Conservation (phyloP, 1,140 invertebrate species). For the Macrostomum lignano region DNA sequence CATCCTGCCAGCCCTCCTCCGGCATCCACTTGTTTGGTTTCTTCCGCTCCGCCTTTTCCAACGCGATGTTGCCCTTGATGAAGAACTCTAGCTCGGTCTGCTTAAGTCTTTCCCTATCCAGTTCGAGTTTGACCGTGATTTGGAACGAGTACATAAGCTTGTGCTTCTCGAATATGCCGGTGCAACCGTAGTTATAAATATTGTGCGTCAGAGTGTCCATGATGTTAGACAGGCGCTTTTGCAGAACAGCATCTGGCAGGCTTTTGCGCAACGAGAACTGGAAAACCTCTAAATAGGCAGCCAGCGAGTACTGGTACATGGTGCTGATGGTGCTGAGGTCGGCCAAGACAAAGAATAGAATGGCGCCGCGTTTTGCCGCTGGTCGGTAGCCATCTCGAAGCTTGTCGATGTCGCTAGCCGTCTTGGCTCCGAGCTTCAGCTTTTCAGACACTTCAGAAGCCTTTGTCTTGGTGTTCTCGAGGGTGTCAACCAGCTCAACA, state of each 20-base stretch:
- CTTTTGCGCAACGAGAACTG: constrained; percentile 45
- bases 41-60: constrained; percentile 39
- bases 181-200: constrained; percentile 60
- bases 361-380: constrained; percentile 48
- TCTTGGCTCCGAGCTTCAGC: constrained; percentile 37
- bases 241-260: constrained; percentile 40
- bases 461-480: constrained; percentile 61
- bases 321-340: constrained; percentile 53
- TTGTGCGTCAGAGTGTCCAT: constrained; percentile 51
- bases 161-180: constrained; percentile 62
- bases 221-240: constrained; percentile 44
- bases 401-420: constrained; percentile 45
- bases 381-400: constrained; percentile 48
- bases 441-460: constrained; percentile 40
- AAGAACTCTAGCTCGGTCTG: constrained; percentile 58
- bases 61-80: constrained; percentile 46
- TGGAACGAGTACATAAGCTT: constrained; percentile 63
- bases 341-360: constrained; percentile 55
- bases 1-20: constrained; percentile 45
- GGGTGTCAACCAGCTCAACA: constrained; percentile 44
- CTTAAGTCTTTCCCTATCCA: constrained; percentile 34
- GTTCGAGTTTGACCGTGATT: constrained; percentile 50
- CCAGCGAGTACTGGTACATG: constrained; percentile 69
- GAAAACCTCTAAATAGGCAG: constrained; percentile 48
- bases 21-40: constrained; percentile 44